These are phyloP conservation scores for Tipula unca DNA, from an alignment of 2,888 invertebrate genomes.

Conservation along the genomic window DNA sequence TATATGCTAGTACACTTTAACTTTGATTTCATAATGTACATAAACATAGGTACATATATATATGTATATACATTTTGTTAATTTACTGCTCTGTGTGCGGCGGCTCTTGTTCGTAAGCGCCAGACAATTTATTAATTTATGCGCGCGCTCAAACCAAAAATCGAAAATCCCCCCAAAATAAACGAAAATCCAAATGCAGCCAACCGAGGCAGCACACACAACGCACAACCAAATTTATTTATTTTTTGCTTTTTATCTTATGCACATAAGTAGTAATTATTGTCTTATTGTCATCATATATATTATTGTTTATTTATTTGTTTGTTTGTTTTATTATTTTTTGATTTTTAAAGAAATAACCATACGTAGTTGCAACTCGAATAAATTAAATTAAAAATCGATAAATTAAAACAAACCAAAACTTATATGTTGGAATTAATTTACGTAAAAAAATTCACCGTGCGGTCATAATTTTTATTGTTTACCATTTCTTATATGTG, in stretches of 20 bases:
- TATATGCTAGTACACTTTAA: too few relatives aligned
- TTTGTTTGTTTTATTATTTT: not conserved
- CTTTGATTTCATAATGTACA: too few relatives aligned
- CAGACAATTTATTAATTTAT: constrained; percentile 14
- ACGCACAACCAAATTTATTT: not conserved
- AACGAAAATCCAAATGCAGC: not conserved
- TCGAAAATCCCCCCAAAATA: not conserved
- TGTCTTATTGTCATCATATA: not conserved
- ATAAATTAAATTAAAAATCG: constrained; percentile 8
- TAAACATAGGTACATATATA: too few relatives aligned
- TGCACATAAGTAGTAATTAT: not conserved
- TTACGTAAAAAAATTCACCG: not conserved
- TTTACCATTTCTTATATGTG: not conserved
- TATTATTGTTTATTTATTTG: not conserved
- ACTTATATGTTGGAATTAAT: not conserved
- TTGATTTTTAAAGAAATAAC: not conserved
- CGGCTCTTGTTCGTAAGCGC: not conserved
- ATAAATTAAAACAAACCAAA: not conserved
- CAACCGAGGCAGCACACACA: not conserved
- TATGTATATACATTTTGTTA: too few relatives aligned
- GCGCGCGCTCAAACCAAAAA: not conserved
- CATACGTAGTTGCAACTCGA: not conserved
- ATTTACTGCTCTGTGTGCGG: not conserved
- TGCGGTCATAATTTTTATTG: not conserved
- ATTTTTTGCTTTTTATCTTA: not conserved